These are phyloP conservation scores for Nansenia antarctica DNA, from an alignment of 2,113 vertebrate species.

Conservation along the genomic window DNA sequence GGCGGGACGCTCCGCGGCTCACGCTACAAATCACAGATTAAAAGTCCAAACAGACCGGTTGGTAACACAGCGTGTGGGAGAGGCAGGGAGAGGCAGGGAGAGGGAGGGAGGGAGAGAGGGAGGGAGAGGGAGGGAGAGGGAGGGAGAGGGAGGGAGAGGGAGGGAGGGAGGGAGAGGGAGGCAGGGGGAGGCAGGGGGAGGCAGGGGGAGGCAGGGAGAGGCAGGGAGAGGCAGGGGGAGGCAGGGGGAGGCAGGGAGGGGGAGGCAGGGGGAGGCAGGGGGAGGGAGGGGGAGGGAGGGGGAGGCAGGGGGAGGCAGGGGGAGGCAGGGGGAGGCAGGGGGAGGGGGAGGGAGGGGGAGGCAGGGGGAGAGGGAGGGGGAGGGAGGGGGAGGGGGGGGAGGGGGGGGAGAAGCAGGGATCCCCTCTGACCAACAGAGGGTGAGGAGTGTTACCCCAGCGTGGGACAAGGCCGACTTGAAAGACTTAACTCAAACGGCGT, in stretches of 20 bases:
- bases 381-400: too few species aligned
- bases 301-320: not conserved
- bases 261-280: not conserved
- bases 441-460: slow-evolving; percentile 28
- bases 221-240: not conserved
- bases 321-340: not conserved
- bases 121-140: not conserved
- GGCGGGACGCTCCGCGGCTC: not conserved
- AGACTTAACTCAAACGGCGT: slow-evolving; percentile 10
- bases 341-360: not conserved
- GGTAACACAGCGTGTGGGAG: not conserved
- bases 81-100: not conserved
- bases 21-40: not conserved
- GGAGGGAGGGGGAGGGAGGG: too few species aligned
- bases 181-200: not conserved
- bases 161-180: too few species aligned
- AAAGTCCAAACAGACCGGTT: not conserved
- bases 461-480: too few species aligned
- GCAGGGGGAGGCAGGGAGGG: too few species aligned
- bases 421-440: not conserved
- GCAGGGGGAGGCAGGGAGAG: not conserved
- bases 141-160: not conserved
- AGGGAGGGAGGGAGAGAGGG: not conserved
- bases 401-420: too few species aligned
- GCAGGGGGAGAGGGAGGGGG: not conserved